These are phyloP conservation scores for Ligdia adustata DNA, from an alignment of 2,888 invertebrate species.

Conservation along the genomic window DNA sequence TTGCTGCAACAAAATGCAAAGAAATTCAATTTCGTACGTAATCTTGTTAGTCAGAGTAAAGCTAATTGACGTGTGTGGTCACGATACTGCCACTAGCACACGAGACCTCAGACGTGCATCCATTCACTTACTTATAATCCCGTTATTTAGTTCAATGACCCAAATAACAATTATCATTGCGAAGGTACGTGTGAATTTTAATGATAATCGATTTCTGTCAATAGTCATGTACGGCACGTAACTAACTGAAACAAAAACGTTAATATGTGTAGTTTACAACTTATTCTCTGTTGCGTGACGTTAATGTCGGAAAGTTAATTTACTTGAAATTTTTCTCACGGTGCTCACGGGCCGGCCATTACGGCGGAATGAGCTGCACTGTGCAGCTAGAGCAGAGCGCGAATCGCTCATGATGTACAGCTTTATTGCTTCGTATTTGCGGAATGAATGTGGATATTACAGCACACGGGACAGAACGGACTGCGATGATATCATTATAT, in stretches of 20 bases:
- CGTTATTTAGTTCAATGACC: conserved; percentile 71
- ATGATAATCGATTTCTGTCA: conserved; percentile 55
- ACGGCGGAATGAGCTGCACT: conserved; percentile 41
- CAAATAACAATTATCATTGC: conserved; percentile 58
- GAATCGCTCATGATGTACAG: conserved; percentile 39
- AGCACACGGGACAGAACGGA: conserved; percentile 11
- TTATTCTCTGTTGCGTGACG: conserved; percentile 69
- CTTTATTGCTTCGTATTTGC: conserved; percentile 32
- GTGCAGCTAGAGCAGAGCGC: conserved; percentile 26
- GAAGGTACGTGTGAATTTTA: conserved; percentile 60
- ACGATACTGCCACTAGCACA: conserved; percentile 37
- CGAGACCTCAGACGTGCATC: conserved; percentile 53
- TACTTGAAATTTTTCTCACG: conserved; percentile 74
- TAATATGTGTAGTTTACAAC: conserved; percentile 52
- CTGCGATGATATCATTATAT: conserved; percentile 40
- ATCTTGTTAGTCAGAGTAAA: conserved; percentile 4
- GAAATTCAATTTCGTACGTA: conserved; percentile 8
- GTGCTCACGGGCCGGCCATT: conserved; percentile 55
- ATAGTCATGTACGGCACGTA: conserved; percentile 55
- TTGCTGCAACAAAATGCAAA: background rate
- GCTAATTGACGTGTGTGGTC: conserved; percentile 34
- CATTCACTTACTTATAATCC: conserved; percentile 56
- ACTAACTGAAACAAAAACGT: conserved; percentile 52
- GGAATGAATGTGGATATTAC: conserved; percentile 27
- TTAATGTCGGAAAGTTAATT: conserved; percentile 72